Evolutionary conservation across 2,797 vertebrate species (phyloP).

Genomic region (Notoglanidium macrostoma): DNA sequence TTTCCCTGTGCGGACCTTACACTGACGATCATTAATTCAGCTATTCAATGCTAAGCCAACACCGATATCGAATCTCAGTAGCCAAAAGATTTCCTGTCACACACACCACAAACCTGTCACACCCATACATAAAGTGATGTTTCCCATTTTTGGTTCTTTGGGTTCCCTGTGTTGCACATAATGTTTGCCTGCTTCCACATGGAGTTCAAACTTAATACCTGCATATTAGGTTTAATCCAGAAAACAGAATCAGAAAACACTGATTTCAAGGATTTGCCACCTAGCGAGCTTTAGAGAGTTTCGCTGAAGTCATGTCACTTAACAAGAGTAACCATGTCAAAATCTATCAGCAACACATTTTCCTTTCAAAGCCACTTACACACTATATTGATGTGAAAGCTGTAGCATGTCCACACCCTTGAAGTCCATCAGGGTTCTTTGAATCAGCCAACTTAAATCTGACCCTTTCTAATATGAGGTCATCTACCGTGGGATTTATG

Average conservation of each 20-base stretch:
- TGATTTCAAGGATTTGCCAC: slow-evolving; percentile 28
- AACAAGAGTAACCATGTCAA: slow-evolving; percentile 26
- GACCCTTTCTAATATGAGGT: slow-evolving; percentile 30
- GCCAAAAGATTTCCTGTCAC: background rate
- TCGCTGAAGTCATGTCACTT: background rate
- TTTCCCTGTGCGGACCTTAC: background rate
- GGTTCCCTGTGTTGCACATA: background rate
- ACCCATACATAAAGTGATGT: background rate
- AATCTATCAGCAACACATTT: slow-evolving; percentile 30
- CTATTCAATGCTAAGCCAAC: background rate
- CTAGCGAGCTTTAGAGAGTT: slow-evolving; percentile 34
- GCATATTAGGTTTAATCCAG: background rate
- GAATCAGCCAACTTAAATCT: slow-evolving; percentile 23
- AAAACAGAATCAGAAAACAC: background rate
- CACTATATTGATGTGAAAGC: slow-evolving; percentile 28
- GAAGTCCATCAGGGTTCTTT: slow-evolving; percentile 33
- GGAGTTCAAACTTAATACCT: background rate
- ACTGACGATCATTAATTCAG: background rate
- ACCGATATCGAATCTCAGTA: background rate
- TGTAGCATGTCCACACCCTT: slow-evolving; percentile 15
- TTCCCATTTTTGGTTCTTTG: background rate
- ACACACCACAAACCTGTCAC: background rate
- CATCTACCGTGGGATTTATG: slow-evolving; percentile 25
- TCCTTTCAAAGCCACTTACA: slow-evolving; percentile 38
- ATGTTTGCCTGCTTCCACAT: background rate